Base-by-base conservation (phyloP, 2,888 invertebrate genomes). In the Cerceris ruficornis region DNA sequence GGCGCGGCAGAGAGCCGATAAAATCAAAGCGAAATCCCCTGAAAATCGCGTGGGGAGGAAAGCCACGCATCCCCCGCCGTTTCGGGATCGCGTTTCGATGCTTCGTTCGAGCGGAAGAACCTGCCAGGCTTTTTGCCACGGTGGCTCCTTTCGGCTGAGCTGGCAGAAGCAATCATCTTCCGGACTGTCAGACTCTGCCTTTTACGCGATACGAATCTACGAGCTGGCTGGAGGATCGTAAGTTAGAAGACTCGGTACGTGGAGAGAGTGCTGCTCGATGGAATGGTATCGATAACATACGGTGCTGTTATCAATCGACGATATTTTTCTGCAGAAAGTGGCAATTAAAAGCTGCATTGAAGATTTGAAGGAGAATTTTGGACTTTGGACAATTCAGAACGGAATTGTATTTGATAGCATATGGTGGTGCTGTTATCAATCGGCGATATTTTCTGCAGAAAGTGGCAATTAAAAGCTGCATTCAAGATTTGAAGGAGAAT, bases 161-260 rank as follows among this genome's bases (percentile, higher is more conserved):
- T 80, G 70, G 72, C 77, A 83, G 66, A 80, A 69, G 69, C 82
- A 77, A 83, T 83, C 82, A 82, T 83, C 81, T 66, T 72, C 72
- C 69, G 69, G 66, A 73, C 69, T 71, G 80, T 71, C 77, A 64
- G 72, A 15, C 55, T 52, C 64, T n/a, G 60, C 17, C 65, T 62
- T 49, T 68, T 54, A 49, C 60, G 50, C 72, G 68, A 80, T 82
- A 77, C 81, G 72, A 60, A 82, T 70, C 73, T 66, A 43, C 41
- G 9, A 39, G 41, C 28, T 28, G 9, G 55, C 17, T 52, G 43
- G 46, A 55, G 55, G 11, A 17, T 67, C 55, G 60, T 54, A 59
- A 46, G 43, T 59, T 46, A 39, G 28, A 54, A 8, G 59, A 43
- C 8, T 14, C 8, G 11, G 39, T 8, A 50, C 50, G 52, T 52